These are phyloP conservation scores for Apotomis turbidana DNA, from an alignment of 2,888 invertebrate species.

Conservation along the genomic window DNA sequence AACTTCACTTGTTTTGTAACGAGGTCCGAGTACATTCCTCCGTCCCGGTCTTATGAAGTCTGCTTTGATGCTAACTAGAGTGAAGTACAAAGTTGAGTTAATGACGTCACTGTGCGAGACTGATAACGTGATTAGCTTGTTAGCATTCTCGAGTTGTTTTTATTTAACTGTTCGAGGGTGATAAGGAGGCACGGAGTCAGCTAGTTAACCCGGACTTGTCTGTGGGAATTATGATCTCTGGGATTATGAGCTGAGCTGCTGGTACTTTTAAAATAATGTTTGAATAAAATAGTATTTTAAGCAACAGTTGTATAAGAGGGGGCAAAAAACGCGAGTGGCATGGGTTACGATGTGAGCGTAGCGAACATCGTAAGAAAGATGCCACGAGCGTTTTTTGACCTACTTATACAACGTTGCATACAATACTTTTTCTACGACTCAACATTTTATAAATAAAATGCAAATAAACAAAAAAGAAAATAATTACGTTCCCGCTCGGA, in stretches of 20 bases:
- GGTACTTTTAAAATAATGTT: too few species aligned
- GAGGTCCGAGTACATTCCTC: conserved; percentile 30
- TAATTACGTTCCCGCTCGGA: too few species aligned
- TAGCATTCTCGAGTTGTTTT: conserved; percentile 36
- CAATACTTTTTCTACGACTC: too few species aligned
- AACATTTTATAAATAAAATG: too few species aligned
- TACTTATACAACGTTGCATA: too few species aligned
- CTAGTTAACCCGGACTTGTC: conserved; percentile 28
- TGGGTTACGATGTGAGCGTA: too few species aligned
- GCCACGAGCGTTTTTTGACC: too few species aligned
- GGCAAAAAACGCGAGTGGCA: too few species aligned
- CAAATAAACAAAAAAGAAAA: too few species aligned
- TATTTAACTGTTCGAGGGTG: conserved; percentile 37
- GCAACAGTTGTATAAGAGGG: too few species aligned
- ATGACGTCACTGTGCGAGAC: conserved; percentile 35
- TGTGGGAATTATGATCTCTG: not conserved
- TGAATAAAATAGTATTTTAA: too few species aligned
- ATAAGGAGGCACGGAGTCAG: conserved; percentile 37
- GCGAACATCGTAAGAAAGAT: too few species aligned
- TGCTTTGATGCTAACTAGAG: conserved; percentile 35
- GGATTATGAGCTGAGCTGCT: not conserved
- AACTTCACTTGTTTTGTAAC: conserved; percentile 29
- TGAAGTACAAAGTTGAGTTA: conserved; percentile 39
- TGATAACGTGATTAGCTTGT: conserved; percentile 42
- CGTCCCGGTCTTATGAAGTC: conserved; percentile 33